Base-by-base conservation (phyloP, 2,888 invertebrate genomes). In the Crossocerus cetratus region DNA sequence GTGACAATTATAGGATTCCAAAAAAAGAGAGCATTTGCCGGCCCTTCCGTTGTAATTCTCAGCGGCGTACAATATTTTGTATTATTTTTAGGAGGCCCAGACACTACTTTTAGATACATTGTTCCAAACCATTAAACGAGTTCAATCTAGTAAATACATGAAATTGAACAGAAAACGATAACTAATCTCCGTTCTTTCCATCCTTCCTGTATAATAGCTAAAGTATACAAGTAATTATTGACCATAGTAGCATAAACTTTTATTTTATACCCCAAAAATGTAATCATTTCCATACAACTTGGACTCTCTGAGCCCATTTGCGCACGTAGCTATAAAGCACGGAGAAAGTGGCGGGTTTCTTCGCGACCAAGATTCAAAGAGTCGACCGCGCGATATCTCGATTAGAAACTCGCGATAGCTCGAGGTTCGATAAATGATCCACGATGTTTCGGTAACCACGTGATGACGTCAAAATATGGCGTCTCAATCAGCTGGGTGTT, bases 401-500 rank as follows among this genome's bases (percentile, higher is more conserved):
- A 32, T 32, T 32, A 32, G 8, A 11, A 32, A 8, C 32, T 4
- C 5, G 32, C 32, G 32, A 32, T 32, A 32, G 5, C 32, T 75
- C 72, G 69, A 73, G 65, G 58, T 56, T 20, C 77, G 73, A 77
- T 71, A 68, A 32, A 32, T 32, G 32, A 32, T 32, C 32, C 11
- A 59, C 63, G 66, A 66, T 74, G 59, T 69, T 75, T 74, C 76
- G 69, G 72, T 66, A 69, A 74, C 77, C 80, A 81, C 83, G 78
- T 76, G 83, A 78, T 89, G 88, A 90, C 90, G 90, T 90, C 89
- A 88, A 80, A 88, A 88, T 80, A 90, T 90, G 90, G 90, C 88
- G 86, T 84, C 83, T 77, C 86, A 87, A 89, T 90, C 90, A 90
- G 90, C 90, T 90, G 90, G 90, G 86, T 88, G 87, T 88, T 89